phyloP scores from a whole-genome alignment of 1,140 invertebrate genomes.

The Bombus fervidus region DNA sequence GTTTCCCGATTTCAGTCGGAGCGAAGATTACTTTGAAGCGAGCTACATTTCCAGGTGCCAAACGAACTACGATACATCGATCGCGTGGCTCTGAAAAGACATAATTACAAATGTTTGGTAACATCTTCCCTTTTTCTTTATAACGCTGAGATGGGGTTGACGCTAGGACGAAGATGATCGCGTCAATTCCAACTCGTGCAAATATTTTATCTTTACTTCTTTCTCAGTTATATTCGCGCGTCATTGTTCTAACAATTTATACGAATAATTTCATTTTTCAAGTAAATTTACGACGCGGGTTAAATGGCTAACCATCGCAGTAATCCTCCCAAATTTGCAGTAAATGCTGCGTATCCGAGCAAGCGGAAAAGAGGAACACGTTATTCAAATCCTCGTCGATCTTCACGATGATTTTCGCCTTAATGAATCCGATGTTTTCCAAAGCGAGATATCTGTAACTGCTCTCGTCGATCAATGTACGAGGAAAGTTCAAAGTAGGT shows the following conservation, averaged over 20 bases:
- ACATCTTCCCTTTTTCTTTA: neutral
- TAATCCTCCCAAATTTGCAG: neutral
- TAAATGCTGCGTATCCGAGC: neutral
- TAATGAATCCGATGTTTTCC: constrained; percentile 69
- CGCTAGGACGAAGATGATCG: too few species aligned
- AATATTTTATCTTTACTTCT: too few species aligned
- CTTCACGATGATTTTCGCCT: constrained; percentile 66
- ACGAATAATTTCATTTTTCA: too few species aligned
- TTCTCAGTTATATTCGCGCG: too few species aligned
- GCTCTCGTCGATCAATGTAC: constrained; percentile 60
- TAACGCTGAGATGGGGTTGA: neutral
- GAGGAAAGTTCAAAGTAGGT: constrained; percentile 63
- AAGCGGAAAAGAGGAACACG: constrained; percentile 32
- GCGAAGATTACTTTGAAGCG: constrained; percentile 59
- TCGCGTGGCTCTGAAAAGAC: constrained; percentile 33
- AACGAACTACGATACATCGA: constrained; percentile 35
- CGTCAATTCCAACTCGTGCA: too few species aligned
- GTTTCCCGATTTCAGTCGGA: constrained; percentile 50
- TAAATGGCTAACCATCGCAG: neutral
- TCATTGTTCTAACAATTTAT: too few species aligned
- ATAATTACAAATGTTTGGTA: neutral
- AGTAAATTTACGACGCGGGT: too few species aligned
- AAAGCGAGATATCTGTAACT: constrained; percentile 51
- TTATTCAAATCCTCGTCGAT: constrained; percentile 55
- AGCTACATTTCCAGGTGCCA: constrained; percentile 43